Evolutionary conservation across 2,113 vertebrate genomes (phyloP).

Genomic region (Australoheros scitulus): DNA sequence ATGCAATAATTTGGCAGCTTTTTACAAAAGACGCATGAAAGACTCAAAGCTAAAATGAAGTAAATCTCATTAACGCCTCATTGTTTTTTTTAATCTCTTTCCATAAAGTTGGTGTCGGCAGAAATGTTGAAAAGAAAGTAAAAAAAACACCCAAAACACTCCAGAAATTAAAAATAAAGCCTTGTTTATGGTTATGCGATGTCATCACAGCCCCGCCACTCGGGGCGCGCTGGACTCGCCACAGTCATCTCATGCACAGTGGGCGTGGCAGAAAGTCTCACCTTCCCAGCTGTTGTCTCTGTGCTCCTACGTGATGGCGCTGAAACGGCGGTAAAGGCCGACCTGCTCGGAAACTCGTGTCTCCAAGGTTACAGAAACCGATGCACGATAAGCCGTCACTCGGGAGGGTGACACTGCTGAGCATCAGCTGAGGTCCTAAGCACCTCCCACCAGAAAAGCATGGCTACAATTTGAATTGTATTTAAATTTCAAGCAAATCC

Average conservation of each 20-base stretch:
- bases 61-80: no score
- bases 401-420: not conserved
- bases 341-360: no score
- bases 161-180: no score
- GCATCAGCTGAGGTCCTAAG: accelerated
- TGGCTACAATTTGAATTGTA: not conserved
- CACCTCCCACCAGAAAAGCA: not conserved
- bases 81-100: no score
- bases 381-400: not conserved
- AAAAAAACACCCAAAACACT: no score
- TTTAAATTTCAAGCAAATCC: no score
- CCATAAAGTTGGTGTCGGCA: no score
- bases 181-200: not conserved
- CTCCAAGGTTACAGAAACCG: accelerated
- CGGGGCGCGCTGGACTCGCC: not conserved
- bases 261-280: not conserved
- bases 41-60: not conserved
- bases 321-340: no score
- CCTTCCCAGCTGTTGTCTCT: no score
- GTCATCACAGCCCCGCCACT: not conserved
- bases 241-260: not conserved
- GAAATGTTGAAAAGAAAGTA: no score
- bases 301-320: no score
- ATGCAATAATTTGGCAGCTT: accelerated
- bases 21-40: not conserved